Conservation (phyloP, 2,113 vertebrate genomes). For the Colossoma macropomum region DNA sequence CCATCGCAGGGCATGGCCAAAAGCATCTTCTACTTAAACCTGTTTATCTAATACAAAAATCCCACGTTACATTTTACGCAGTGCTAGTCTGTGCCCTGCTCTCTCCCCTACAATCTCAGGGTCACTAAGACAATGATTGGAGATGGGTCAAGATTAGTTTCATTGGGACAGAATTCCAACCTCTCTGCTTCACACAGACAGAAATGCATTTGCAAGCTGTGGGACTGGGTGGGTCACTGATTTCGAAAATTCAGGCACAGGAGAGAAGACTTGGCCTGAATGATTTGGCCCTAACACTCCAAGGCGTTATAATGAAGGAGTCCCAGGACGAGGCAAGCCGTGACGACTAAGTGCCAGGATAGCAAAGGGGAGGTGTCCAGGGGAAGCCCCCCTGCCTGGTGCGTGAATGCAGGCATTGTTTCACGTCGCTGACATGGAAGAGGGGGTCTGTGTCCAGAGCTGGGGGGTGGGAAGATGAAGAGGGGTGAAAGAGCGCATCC, state of each 20-base stretch:
- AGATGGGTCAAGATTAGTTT: background rate
- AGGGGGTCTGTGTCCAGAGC: constrained; percentile 48
- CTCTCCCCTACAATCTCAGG: background rate
- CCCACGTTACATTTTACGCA: too few species aligned
- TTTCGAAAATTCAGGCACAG: constrained; percentile 15
- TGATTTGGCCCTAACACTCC: constrained; percentile 9
- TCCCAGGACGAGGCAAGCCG: background rate
- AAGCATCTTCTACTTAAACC: too few species aligned
- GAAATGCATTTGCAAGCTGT: constrained; percentile 32
- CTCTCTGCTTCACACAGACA: constrained; percentile 9
- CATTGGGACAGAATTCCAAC: constrained; percentile 5
- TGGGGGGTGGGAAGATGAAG: constrained; percentile 56
- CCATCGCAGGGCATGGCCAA: too few species aligned
- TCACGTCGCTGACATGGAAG: constrained; percentile 73
- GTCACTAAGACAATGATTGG: background rate
- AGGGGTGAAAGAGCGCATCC: constrained; percentile 62
- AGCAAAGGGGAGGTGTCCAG: background rate
- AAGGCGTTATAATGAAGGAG: background rate
- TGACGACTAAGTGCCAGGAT: background rate
- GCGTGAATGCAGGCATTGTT: constrained; percentile 76
- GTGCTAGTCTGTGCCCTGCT: background rate
- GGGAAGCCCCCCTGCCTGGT: constrained; percentile 16
- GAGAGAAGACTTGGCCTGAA: background rate
- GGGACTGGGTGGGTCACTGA: background rate
- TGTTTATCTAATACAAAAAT: too few species aligned